Conservation (phyloP, 2,888 invertebrate species). For the Ecdyonurus torrentis region DNA sequence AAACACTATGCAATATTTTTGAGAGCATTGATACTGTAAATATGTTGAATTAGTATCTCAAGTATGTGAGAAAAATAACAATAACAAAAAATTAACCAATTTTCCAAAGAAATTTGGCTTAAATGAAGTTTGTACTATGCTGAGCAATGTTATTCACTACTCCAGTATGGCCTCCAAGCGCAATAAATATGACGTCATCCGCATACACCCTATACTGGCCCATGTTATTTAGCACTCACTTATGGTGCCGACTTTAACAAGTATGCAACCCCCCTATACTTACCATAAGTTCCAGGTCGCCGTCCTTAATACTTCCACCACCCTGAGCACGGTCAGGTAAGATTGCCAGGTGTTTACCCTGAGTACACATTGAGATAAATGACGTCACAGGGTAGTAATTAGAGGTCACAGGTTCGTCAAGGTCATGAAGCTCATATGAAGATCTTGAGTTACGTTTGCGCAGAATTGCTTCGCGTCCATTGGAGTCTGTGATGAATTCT, state of each 20-base stretch:
- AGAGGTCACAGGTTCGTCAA: slow-evolving; percentile 38
- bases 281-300: slow-evolving; percentile 50
- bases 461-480: slow-evolving; percentile 71
- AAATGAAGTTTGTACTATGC: no score
- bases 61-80: no score
- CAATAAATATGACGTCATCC: no score
- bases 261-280: background rate
- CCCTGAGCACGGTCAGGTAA: slow-evolving; percentile 47
- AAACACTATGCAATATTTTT: no score
- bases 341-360: slow-evolving; percentile 26
- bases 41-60: no score
- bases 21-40: no score
- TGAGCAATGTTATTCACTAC: no score
- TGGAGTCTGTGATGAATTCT: slow-evolving; percentile 82
- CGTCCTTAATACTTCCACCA: slow-evolving; percentile 38
- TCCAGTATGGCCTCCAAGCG: no score
- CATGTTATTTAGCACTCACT: no score
- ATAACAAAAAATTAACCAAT: background rate
- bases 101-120: no score
- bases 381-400: slow-evolving; percentile 65
- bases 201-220: no score
- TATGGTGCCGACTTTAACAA: no score
- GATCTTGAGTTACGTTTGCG: slow-evolving; percentile 36
- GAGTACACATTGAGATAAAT: slow-evolving; percentile 12
- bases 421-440: slow-evolving; percentile 11